A percentile compares a stretch with the other conserved stretches of the same genome.
These are phyloP conservation scores for Chironomus tepperi DNA, from an alignment of 1,140 invertebrate species.

Conservation along the genomic window DNA sequence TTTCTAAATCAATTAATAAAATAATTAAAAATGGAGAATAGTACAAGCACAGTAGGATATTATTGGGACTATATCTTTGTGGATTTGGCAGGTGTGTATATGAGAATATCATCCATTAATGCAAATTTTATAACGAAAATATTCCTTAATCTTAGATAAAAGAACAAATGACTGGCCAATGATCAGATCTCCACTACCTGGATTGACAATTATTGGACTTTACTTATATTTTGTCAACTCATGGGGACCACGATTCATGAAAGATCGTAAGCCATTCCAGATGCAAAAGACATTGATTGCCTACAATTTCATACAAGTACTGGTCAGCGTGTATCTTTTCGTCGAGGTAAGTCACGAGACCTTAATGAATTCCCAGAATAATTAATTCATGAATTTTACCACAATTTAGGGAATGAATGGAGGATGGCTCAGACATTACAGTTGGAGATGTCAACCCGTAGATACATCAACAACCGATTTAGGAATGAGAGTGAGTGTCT, in stretches of 20 bases:
- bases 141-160: slow-evolving; percentile 48
- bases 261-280: slow-evolving; percentile 66
- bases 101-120: background rate
- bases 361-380: background rate
- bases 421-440: slow-evolving; percentile 56
- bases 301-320: slow-evolving; percentile 74
- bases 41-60: slow-evolving; percentile 44
- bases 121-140: slow-evolving; percentile 16
- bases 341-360: slow-evolving; percentile 46
- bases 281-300: slow-evolving; percentile 64
- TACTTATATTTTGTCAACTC: slow-evolving; percentile 64
- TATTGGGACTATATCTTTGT: slow-evolving; percentile 48
- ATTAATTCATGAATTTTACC: background rate
- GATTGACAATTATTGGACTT: slow-evolving; percentile 54
- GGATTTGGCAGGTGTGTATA: slow-evolving; percentile 46
- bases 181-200: slow-evolving; percentile 65
- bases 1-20: background rate
- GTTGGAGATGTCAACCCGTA: slow-evolving; percentile 77
- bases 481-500: slow-evolving; percentile 55
- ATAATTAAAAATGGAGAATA: slow-evolving; percentile 37
- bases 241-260: slow-evolving; percentile 72
- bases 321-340: slow-evolving; percentile 65
- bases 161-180: slow-evolving; percentile 79
- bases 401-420: slow-evolving; percentile 49
- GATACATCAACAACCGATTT: slow-evolving; percentile 61